phyloP scores from a whole-genome alignment of 2,113 vertebrate species.

The Melierax canorus region DNA sequence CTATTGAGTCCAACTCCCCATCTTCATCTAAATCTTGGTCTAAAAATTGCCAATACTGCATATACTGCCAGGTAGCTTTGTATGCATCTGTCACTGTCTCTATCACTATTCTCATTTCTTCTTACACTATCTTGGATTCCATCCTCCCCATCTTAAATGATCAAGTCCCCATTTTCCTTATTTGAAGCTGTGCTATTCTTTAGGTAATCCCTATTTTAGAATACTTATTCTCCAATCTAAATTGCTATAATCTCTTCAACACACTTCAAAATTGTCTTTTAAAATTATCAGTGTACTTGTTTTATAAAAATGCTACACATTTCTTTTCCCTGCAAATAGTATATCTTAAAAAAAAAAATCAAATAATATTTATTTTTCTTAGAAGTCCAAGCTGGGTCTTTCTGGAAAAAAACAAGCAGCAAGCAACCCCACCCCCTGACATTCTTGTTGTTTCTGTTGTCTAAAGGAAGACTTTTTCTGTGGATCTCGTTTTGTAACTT shows the following conservation, averaged over 20 bases:
- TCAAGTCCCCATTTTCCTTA: not conserved
- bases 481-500: constrained; percentile 11
- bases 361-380: not conserved
- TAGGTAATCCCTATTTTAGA: not conserved
- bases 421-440: not conserved
- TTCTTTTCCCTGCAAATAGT: not conserved
- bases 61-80: not conserved
- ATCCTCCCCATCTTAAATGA: not conserved
- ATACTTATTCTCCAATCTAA: not conserved
- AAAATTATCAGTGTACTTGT: not conserved
- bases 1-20: not conserved
- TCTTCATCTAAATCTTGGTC: not conserved
- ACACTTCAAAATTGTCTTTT: not conserved
- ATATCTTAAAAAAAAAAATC: not conserved
- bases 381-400: not conserved
- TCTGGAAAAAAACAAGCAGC: not conserved
- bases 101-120: not conserved
- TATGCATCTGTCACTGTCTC: not conserved
- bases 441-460: not conserved
- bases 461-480: not conserved
- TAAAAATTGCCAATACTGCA: not conserved
- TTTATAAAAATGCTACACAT: not conserved
- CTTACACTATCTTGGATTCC: not conserved
- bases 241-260: not conserved
- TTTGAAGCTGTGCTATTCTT: not conserved